These are phyloP conservation scores for Drosophila meridionalis DNA, from an alignment of 2,888 invertebrate species.

Conservation along the genomic window DNA sequence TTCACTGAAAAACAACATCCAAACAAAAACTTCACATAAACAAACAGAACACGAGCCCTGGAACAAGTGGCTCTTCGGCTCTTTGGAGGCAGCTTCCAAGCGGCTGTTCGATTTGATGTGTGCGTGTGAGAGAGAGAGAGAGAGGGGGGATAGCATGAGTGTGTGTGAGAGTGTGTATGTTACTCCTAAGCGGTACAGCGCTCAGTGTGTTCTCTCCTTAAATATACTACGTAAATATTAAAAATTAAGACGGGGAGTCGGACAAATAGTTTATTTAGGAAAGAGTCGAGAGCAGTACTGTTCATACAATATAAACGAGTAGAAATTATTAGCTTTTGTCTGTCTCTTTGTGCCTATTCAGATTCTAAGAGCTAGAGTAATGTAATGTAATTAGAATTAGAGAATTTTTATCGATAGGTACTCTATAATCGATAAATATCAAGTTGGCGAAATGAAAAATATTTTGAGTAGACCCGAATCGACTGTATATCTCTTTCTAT, in stretches of 20 bases:
- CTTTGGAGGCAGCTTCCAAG: slow-evolving; percentile 37
- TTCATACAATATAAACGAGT: too few species aligned
- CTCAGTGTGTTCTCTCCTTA: not conserved
- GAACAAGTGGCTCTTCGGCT: slow-evolving; percentile 56
- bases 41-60: slow-evolving; percentile 23
- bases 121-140: not conserved
- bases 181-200: slow-evolving; percentile 34
- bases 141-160: not conserved
- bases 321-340: too few species aligned
- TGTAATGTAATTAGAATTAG: not conserved
- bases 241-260: not conserved
- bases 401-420: too few species aligned
- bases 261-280: not conserved
- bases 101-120: slow-evolving; percentile 14
- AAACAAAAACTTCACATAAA: slow-evolving; percentile 30
- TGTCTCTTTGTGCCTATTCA: too few species aligned
- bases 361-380: not conserved
- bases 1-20: slow-evolving; percentile 18
- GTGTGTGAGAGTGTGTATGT: not conserved
- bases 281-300: not conserved
- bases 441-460: not conserved
- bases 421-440: not conserved
- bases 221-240: slow-evolving; percentile 8
- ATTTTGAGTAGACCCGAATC: too few species aligned
- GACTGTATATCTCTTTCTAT: too few species aligned